A percentile compares a stretch with the other conserved stretches of the same genome.
Conservation (phyloP, 2,113 vertebrate genomes). For the Patagioenas fasciata region DNA sequence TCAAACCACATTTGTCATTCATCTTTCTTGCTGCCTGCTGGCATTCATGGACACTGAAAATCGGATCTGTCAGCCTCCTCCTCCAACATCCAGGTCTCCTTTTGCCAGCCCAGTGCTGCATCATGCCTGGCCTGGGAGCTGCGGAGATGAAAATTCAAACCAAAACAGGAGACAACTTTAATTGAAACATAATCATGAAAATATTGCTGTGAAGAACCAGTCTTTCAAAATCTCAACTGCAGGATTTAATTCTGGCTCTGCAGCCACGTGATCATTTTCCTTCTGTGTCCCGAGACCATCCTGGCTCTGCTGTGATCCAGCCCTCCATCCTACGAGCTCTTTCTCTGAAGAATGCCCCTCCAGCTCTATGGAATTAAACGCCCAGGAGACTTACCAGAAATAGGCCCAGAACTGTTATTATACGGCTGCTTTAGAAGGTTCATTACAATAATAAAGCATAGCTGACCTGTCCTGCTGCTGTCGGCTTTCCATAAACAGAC, state of each 20-base stretch:
- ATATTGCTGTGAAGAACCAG: neutral
- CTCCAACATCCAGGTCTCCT: rapidly evolving
- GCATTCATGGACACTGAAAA: rapidly evolving
- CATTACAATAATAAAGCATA: neutral
- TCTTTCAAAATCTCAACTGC: neutral
- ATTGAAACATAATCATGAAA: rapidly evolving
- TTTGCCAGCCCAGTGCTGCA: rapidly evolving
- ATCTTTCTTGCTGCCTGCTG: rapidly evolving
- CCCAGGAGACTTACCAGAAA: slow-evolving; percentile 33
- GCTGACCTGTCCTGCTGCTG: slow-evolving; percentile 31
- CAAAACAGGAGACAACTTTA: neutral
- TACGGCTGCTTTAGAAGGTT: neutral
- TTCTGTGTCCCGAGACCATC: rapidly evolving
- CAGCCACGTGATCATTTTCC: neutral
- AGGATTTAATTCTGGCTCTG: neutral
- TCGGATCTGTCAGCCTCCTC: neutral
- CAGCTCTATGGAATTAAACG: neutral
- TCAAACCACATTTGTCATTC: neutral
- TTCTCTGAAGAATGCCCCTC: neutral
- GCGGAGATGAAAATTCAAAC: neutral
- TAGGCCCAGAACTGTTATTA: slow-evolving; percentile 25
- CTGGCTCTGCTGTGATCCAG: neutral
- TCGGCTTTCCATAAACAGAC: slow-evolving; percentile 14
- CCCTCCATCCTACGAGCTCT: slow-evolving; percentile 16
- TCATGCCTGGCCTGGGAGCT: rapidly evolving